Base-by-base conservation (phyloP, 2,888 invertebrate genomes). In the Germaria angustata region DNA sequence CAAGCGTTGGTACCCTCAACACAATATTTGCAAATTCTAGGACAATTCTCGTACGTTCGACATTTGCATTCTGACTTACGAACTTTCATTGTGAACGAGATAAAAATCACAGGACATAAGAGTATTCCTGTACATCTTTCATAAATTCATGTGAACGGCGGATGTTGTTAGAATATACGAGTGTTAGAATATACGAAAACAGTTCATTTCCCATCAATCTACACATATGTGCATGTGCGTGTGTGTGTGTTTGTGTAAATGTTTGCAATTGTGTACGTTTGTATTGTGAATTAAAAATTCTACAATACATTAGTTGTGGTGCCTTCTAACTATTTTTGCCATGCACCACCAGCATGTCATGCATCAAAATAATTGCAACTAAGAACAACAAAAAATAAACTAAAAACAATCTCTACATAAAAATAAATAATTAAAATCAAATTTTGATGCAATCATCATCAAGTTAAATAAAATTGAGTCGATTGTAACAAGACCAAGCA, bases 341-440 rank as follows among this genome's bases (percentile, higher is more conserved):
- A 59, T 59, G 68, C 59, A 53, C 28, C 61, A n/a, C n/a, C n/a
- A n/a, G n/a, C n/a, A 73, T 78, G 68, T 41, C 68, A 77, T 65
- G 82, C 73, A 78, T 82, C 79, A 75, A 82, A 82, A 82, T 75
- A 82, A 82, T 82, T 79, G 75, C 73, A 65, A 72, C 41, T 15
- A 41, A 79, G 55, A 72, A 59, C 17, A 59, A 53, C 20, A 63
- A 39, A 44, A 68, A 63, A 55, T 55, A 55, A 81, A 71, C 80
- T 75, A 65, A 81, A 81, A 81, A 68, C 68, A 69, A 82, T 82
- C 79, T 79, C 73, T 71, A 79, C 82, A 75, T 82, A 82, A 82
- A 82, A 82, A 79, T 82, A 79, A 82, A 82, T 79, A 79, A 82
- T 82, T 79, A 78, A 79, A 82, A 82, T 82, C 79, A 82, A 82